Conservation (phyloP, 2,888 invertebrate genomes). For the Griposia aprilina region DNA sequence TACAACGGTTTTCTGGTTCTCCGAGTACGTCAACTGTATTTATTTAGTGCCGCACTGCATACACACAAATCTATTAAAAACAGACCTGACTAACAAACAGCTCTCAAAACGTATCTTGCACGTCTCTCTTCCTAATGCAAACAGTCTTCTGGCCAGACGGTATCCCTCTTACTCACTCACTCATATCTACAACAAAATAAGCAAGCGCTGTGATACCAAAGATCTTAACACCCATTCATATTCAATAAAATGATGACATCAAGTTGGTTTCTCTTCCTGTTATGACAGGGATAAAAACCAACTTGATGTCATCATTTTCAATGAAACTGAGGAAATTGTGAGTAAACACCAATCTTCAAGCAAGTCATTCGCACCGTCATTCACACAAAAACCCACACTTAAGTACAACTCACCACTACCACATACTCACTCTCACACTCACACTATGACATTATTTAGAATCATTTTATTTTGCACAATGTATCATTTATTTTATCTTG, state of each 20-base stretch:
- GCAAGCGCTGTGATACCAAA: not conserved
- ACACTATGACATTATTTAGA: not conserved
- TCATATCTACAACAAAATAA: not conserved
- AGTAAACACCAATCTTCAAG: not conserved
- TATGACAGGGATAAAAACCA: too few relatives aligned
- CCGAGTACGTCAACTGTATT: not conserved
- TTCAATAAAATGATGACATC: not conserved
- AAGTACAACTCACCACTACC: too few relatives aligned
- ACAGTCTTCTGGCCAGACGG: not conserved
- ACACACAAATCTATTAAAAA: not conserved
- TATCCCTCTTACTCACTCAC: not conserved
- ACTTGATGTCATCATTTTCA: too few relatives aligned
- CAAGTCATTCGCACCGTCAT: not conserved
- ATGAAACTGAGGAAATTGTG: not conserved
- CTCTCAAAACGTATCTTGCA: not conserved
- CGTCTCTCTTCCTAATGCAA: not conserved
- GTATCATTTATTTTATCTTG: not conserved
- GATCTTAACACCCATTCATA: not conserved
- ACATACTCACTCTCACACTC: too few relatives aligned
- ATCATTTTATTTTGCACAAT: not conserved
- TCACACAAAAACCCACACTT: not conserved
- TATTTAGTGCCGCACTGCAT: not conserved
- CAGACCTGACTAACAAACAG: not conserved
- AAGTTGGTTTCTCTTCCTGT: not conserved
- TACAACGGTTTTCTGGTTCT: not conserved